phyloP scores from a whole-genome alignment of 2,113 vertebrate genomes.

The Globicephala melas region DNA sequence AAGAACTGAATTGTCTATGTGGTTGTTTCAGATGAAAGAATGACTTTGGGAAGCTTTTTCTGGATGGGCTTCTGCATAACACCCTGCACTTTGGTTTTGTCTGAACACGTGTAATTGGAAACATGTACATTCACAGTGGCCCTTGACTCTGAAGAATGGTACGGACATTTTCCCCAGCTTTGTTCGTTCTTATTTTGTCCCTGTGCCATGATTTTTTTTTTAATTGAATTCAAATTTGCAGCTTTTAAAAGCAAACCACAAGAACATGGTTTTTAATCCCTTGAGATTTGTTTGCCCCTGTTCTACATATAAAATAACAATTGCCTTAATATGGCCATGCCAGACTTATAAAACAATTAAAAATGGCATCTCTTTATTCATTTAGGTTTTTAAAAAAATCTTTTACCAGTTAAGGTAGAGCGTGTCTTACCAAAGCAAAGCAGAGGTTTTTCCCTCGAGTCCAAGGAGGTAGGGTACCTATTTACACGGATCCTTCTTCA shows the following conservation, averaged over 20 bases:
- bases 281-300: conserved; percentile 15
- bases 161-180: not conserved
- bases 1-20: not conserved
- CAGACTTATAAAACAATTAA: not conserved
- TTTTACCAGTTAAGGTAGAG: not conserved
- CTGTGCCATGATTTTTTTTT: not conserved
- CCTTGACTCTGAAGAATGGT: not conserved
- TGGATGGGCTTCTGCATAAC: not conserved
- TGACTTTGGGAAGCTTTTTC: not conserved
- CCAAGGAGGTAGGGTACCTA: fast-evolving
- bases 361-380: not conserved
- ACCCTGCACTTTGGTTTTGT: fast-evolving
- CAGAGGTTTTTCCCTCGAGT: not conserved
- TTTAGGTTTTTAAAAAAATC: not conserved
- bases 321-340: not conserved
- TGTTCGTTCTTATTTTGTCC: conserved; percentile 20
- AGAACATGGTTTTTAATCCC: conserved; percentile 61
- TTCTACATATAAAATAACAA: not conserved
- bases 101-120: not conserved
- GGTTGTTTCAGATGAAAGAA: not conserved
- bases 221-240: conserved; percentile 64
- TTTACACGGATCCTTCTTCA: not conserved
- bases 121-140: not conserved
- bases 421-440: fast-evolving
- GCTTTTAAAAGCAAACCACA: conserved; percentile 64